Base-by-base conservation (phyloP, 2,888 invertebrate genomes). In the Mimas tiliae region DNA sequence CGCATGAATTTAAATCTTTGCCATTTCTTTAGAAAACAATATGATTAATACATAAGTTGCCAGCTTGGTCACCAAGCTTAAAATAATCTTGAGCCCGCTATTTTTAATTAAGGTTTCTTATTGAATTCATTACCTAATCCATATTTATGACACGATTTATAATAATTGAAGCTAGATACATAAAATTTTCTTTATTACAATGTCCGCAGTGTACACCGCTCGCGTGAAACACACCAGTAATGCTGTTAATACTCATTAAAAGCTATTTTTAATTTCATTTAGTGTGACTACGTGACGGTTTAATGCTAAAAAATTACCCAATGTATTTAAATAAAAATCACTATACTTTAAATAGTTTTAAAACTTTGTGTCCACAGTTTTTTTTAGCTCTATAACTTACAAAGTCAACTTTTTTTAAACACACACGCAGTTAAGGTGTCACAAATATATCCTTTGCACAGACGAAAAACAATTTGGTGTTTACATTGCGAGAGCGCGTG, bases 201-300 rank as follows among this genome's bases (percentile, higher is more conserved):
- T 70, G 71, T 72, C 74, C 42, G 19, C 38, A 7, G 58, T 38
- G 12, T 38, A 58, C 12, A 6, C 58, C 58, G 58, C 19, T 74
- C 67, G 72, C 73, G 74, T 73, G 73, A 71, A 58, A 58, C 19
- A 38, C 58, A 16, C 76, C 77, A 80, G 77, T 86, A 84, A 86
- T 82, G 85, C 77, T 74, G 74, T 71, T 75, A 78, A 76, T 82
- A 81, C 79, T 78, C 80, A 85, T 83, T 82, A 80, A 82, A 84
- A 77, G 76, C 77, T 80, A 81, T 81, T 80, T 82, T 83, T 80
- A 81, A 83, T 80, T 78, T 73, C 74, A 77, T 78, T 82, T 80
- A 75, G 75, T 78, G 74, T 74, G 75, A 78, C 77, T 50, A 64
- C 58, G 58, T 19, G 42, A 19, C 58, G 58, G 42, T 52, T 52